Conservation (phyloP, 2,888 invertebrate species). For the Allolobophora icterica region DNA sequence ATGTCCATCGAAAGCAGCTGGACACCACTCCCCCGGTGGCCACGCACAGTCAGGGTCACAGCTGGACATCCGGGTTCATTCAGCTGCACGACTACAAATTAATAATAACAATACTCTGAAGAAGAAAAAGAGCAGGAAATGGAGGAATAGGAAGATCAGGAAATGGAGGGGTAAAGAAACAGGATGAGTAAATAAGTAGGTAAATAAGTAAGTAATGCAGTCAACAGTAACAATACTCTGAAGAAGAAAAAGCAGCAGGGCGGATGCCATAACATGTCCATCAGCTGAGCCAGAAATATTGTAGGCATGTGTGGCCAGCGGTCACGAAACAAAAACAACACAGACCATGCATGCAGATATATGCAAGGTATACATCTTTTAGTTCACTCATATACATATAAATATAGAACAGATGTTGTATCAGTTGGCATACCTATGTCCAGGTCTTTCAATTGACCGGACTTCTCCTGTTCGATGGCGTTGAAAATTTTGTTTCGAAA, state of each 20-base stretch:
- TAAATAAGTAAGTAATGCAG: too few species aligned
- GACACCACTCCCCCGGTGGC: not conserved
- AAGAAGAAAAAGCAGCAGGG: too few species aligned
- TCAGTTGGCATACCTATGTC: not conserved
- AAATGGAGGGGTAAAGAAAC: not conserved
- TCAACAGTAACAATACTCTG: too few species aligned
- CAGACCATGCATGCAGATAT: too few species aligned
- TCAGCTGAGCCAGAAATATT: too few species aligned
- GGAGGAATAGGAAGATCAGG: too few species aligned
- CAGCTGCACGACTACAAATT: not conserved
- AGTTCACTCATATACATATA: too few species aligned
- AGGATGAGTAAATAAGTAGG: not conserved
- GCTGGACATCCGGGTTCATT: not conserved
- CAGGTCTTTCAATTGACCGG: not conserved
- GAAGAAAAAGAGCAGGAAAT: not conserved
- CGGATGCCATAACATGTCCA: too few species aligned
- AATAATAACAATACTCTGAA: not conserved
- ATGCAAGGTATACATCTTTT: too few species aligned
- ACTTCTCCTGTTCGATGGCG: not conserved
- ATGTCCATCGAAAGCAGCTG: conserved; percentile 23
- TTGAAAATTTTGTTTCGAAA: not conserved
- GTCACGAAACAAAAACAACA: too few species aligned
- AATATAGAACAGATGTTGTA: too few species aligned
- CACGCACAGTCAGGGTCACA: not conserved
- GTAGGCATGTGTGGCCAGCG: too few species aligned